phyloP scores from a whole-genome alignment of 1,140 invertebrate species.

The Drosophila triauraria region DNA sequence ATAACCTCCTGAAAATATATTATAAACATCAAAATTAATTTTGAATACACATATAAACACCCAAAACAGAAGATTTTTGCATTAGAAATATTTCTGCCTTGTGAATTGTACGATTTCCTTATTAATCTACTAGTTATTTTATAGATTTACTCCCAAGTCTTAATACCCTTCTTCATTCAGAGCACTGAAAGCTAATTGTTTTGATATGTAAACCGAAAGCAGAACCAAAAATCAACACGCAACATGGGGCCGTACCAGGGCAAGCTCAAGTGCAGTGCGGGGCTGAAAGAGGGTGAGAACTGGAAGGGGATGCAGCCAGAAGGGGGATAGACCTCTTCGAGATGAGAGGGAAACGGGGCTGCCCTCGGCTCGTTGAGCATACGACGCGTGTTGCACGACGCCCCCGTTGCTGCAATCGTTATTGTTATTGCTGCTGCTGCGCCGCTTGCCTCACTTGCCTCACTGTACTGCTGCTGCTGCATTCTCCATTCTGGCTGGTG shows the following conservation, averaged over 20 bases:
- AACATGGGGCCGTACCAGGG: slow-evolving; percentile 35
- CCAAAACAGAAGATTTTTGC: no score
- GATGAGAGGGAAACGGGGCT: neutral
- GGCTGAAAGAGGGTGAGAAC: slow-evolving; percentile 4
- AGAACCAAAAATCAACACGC: slow-evolving; percentile 81
- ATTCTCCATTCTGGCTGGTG: slow-evolving; percentile 29
- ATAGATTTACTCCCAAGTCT: neutral
- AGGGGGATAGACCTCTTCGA: slow-evolving; percentile 3
- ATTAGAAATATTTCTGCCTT: no score
- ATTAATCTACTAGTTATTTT: no score
- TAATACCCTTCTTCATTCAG: slow-evolving; percentile 9
- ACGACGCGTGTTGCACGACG: slow-evolving; percentile 79
- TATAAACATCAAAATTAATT: no score
- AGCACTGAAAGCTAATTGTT: slow-evolving; percentile 70
- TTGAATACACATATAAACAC: no score
- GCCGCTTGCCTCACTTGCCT: slow-evolving; percentile 2
- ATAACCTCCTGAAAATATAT: no score
- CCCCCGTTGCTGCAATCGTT: slow-evolving; percentile 59
- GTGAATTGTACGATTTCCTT: neutral
- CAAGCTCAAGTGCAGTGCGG: slow-evolving; percentile 19
- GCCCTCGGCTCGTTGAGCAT: slow-evolving; percentile 71
- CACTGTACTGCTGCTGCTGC: slow-evolving; percentile 22
- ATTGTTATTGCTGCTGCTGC: slow-evolving; percentile 59
- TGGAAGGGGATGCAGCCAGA: neutral
- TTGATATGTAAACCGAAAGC: slow-evolving; percentile 79